Evolutionary conservation across 2,113 vertebrate species (phyloP).

Genomic region (Callospermophilus lateralis): DNA sequence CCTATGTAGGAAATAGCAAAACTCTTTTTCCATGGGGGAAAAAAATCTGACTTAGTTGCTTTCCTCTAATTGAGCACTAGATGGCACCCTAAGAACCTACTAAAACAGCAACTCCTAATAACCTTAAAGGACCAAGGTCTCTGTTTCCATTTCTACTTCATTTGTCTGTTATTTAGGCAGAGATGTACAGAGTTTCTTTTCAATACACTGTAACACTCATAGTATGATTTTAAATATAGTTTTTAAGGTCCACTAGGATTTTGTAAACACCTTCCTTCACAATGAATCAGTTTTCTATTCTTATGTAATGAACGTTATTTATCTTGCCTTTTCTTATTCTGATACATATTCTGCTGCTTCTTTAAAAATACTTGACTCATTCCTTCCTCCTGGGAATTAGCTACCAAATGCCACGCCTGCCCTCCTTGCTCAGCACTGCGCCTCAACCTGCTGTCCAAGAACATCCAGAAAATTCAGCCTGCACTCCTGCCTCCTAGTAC

Average conservation of each 20-base stretch:
- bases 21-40: not conserved
- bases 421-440: not conserved
- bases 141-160: not conserved
- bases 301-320: constrained; percentile 1
- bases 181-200: not conserved
- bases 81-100: constrained; percentile 72
- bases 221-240: not conserved
- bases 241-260: not conserved
- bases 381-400: constrained; percentile 30
- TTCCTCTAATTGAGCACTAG: constrained; percentile 61
- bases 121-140: not conserved
- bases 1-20: not conserved
- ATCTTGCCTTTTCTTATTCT: not conserved
- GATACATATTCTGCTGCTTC: not conserved
- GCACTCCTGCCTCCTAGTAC: not conserved
- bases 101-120: not conserved
- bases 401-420: not conserved
- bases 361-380: constrained; percentile 45
- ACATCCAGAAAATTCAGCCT: not conserved
- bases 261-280: not conserved
- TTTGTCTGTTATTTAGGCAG: constrained; percentile 19
- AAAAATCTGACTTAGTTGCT: not conserved
- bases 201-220: not conserved
- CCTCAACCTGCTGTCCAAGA: not conserved
- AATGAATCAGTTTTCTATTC: not conserved